Percentiles rank a stretch among this genome's conserved stretches.
Conservation (phyloP, 2,888 invertebrate species). For the Heliconius charithonia region DNA sequence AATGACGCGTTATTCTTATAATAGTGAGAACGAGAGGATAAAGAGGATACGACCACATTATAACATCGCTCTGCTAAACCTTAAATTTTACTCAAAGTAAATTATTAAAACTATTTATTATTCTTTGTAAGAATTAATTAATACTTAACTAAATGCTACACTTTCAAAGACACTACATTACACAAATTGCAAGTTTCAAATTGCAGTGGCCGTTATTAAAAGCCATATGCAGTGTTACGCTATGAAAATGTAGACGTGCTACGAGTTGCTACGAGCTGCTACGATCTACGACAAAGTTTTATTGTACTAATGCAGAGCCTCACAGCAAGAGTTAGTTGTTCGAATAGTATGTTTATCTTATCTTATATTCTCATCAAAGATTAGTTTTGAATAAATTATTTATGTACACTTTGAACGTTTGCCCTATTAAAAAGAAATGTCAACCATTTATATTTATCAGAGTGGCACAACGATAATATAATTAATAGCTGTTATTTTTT, state of each 20-base stretch:
- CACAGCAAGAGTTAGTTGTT: slow-evolving; percentile 14
- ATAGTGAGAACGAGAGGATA: too few relatives aligned
- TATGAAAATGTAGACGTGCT: slow-evolving; percentile 35
- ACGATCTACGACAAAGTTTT: slow-evolving; percentile 30
- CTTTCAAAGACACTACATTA: slow-evolving; percentile 23
- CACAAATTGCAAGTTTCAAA: slow-evolving; percentile 31
- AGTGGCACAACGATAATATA: too few relatives aligned
- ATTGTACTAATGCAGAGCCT: slow-evolving; percentile 22
- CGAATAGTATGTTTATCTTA: slow-evolving; percentile 29
- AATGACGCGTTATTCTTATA: too few relatives aligned
- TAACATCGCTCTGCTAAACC: neutral
- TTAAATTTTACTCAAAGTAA: neutral
- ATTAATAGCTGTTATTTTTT: too few relatives aligned
- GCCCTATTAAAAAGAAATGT: neutral
- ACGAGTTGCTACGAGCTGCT: slow-evolving; percentile 36
- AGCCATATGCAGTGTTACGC: slow-evolving; percentile 37
- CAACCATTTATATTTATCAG: too few relatives aligned
- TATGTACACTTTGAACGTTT: neutral
- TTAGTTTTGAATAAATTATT: slow-evolving; percentile 7
- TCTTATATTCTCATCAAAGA: slow-evolving; percentile 16
- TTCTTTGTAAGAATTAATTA: slow-evolving; percentile 16
- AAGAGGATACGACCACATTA: neutral
- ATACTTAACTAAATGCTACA: slow-evolving; percentile 20
- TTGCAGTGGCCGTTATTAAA: slow-evolving; percentile 39
- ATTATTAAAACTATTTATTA: neutral